phyloP scores from a whole-genome alignment of 2,888 invertebrate species.

The Hanleya hanleyi region DNA sequence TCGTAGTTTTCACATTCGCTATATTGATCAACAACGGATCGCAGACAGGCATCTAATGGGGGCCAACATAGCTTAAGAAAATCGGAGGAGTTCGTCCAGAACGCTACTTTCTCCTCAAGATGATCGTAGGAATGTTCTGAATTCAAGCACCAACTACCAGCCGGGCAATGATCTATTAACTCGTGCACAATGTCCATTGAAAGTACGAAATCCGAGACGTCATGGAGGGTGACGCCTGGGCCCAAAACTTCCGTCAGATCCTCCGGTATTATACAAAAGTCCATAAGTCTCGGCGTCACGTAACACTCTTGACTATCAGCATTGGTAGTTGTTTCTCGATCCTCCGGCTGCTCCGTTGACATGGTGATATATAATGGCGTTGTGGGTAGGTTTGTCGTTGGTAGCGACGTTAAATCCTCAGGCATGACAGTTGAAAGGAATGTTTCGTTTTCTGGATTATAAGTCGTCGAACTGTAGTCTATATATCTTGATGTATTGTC shows the following conservation, averaged over 20 bases:
- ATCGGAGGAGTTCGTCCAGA: not conserved
- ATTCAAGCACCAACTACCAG: not conserved
- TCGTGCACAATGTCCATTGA: not conserved
- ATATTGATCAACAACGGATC: not conserved
- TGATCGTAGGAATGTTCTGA: not conserved
- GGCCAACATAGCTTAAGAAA: not conserved
- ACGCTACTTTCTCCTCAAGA: not conserved
- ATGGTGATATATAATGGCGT: no score
- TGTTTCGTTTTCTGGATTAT: not conserved
- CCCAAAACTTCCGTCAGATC: not conserved
- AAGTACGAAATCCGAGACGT: not conserved
- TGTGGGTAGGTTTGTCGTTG: no score
- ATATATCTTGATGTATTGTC: no score
- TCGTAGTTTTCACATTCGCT: not conserved
- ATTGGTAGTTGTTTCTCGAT: not conserved
- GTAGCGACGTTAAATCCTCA: not conserved
- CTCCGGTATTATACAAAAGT: not conserved
- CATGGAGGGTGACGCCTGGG: not conserved
- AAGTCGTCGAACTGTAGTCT: no score
- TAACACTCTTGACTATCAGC: not conserved
- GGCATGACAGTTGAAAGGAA: not conserved
- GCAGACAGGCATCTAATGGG: not conserved
- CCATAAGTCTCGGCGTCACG: not conserved
- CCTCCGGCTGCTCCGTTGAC: no score
- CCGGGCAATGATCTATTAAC: not conserved